Evolutionary conservation across 2,113 vertebrate species (phyloP).

Genomic region (Platysternon megacephalum): DNA sequence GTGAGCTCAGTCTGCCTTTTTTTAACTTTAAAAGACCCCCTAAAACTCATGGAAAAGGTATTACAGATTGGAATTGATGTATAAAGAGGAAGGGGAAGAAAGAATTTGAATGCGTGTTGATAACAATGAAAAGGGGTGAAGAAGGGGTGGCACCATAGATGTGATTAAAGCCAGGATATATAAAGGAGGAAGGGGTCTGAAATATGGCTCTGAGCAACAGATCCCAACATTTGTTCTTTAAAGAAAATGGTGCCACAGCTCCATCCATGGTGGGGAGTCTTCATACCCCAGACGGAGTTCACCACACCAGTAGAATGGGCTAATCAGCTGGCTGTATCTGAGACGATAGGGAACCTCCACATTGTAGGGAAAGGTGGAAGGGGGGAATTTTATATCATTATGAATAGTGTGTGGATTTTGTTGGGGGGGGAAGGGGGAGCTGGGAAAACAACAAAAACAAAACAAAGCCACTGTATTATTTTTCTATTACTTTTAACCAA

Average conservation of each 20-base stretch:
- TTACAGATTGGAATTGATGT: neutral
- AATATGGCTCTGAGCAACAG: neutral
- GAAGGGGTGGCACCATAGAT: neutral
- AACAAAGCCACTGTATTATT: neutral
- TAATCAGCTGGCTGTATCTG: neutral
- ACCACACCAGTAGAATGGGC: neutral
- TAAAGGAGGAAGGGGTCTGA: neutral
- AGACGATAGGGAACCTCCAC: neutral
- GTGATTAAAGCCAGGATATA: neutral
- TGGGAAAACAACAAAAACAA: neutral
- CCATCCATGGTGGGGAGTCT: neutral
- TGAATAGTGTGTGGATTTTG: neutral
- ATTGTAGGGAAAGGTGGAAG: neutral
- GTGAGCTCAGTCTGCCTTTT: fast-evolving
- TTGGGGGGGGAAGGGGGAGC: no score
- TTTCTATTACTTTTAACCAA: neutral
- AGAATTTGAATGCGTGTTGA: neutral
- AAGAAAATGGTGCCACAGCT: neutral
- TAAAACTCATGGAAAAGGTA: fast-evolving
- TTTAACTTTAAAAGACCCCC: neutral
- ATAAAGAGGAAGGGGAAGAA: neutral
- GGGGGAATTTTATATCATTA: neutral
- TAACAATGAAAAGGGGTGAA: neutral
- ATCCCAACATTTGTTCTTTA: neutral
- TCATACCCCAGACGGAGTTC: neutral